Conservation (phyloP, 2,113 vertebrate species). For the Grammomys surdaster region DNA sequence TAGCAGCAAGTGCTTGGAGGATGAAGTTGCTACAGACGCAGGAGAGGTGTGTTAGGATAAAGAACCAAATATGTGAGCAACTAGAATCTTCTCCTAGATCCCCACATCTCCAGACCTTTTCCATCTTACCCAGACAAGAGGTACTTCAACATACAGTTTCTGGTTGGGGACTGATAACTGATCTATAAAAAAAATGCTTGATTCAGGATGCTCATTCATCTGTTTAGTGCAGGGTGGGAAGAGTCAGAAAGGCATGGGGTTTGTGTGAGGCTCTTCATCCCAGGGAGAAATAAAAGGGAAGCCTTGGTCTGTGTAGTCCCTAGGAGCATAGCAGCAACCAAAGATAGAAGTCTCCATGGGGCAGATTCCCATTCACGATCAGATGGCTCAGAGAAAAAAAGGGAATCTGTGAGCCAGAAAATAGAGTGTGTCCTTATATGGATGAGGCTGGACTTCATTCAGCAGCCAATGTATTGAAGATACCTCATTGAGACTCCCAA, state of each 20-base stretch:
- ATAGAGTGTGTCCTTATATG: not conserved
- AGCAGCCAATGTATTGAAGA: not conserved
- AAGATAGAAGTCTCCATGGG: not conserved
- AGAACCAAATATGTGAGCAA: slow-evolving; percentile 23
- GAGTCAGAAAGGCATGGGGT: not conserved
- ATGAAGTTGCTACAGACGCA: slow-evolving; percentile 32
- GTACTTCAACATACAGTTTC: not conserved
- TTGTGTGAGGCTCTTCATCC: not conserved
- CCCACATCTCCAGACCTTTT: not conserved
- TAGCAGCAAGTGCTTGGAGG: slow-evolving; percentile 74
- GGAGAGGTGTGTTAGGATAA: slow-evolving; percentile 44
- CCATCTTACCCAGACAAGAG: not conserved
- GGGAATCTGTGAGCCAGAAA: not conserved
- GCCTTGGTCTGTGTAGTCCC: not conserved
- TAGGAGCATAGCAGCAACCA: not conserved
- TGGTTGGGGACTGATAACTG: not conserved
- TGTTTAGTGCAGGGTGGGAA: not conserved
- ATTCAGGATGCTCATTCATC: not conserved
- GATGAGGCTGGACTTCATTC: not conserved
- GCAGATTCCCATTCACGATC: not conserved
- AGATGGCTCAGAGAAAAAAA: not conserved
- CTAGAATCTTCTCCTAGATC: not conserved
- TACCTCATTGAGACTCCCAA: not conserved
- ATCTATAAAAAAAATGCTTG: not conserved
- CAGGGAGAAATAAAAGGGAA: not conserved